Base-by-base conservation (phyloP, 2,797 vertebrate species). In the Lepidocolaptes lacrymiger region DNA sequence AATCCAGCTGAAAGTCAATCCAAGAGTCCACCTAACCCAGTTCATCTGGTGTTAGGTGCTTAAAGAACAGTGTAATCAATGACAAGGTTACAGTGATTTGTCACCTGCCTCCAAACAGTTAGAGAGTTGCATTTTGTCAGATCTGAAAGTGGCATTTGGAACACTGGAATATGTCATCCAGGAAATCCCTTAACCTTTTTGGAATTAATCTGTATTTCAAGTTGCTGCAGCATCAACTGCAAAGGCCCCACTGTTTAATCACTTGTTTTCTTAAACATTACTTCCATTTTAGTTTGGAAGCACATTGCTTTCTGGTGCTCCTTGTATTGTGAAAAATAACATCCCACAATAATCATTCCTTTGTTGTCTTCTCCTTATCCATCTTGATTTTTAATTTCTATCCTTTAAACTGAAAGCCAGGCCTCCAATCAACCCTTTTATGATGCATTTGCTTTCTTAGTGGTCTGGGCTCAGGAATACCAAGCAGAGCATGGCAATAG, bases 1-100 rank as follows among this genome's bases (percentile, higher is more conserved):
- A 61, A 77, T 37, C 17, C 63, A 79, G 55, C 59, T 76, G 91
- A 91, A 91, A 94, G 92, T 76, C 89, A 83, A 41, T 30, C 73
- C 68, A 48, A n/a, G 27, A 86, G 54, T 12, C 34, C 3, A 4
- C 63, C 54, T 13, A 11, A 24, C 49, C n/a, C 66, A 4, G 58
- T 7, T 55, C 56, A 1, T 43, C 27, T 34, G 64, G 32, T 8
- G 67, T 8, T 2, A 10, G 58, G 7, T 58, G n/a, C 73, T 51
- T 54, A 2, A 28, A 54, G 46, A 81, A 20, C n/a, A 69, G 24
- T 0, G 0, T 1, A 3, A 66, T 46, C 58, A 23, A 84, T 48
- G 1, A 3, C 2, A 6, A 84, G 48, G 1, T 3, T 2, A 7
- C 27, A 17, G 22, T 0, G 39, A 27, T 92, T 69, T 66, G 55